phyloP scores from a whole-genome alignment of 1,140 invertebrate species.

The Drosophila miranda region DNA sequence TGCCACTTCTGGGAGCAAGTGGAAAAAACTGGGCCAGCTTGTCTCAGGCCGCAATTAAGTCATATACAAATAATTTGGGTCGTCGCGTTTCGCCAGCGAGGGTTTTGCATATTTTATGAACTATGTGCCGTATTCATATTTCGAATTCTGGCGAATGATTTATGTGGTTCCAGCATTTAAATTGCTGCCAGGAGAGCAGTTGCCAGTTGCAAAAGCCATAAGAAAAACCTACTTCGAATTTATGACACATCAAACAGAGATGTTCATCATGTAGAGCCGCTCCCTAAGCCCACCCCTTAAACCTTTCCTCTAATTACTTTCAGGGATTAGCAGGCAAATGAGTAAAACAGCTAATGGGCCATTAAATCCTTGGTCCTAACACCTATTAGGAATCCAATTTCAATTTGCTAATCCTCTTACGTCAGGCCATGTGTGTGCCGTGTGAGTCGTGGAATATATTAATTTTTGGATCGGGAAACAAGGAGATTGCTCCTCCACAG shows the following conservation, averaged over 20 bases:
- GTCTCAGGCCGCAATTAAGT: conserved; percentile 47
- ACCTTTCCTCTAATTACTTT: conserved; percentile 8
- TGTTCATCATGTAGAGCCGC: not conserved
- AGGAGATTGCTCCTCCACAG: not conserved
- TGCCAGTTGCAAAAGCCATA: too few species aligned
- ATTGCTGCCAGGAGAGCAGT: too few species aligned
- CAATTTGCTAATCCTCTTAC: conserved; percentile 21
- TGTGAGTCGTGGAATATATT: conserved; percentile 15
- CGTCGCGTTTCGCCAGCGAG: too few species aligned
- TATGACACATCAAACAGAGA: too few species aligned
- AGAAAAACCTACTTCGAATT: too few species aligned
- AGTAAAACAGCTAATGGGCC: conserved; percentile 11
- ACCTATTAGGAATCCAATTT: conserved; percentile 23
- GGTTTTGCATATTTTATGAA: too few species aligned
- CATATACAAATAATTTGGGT: conserved; percentile 13
- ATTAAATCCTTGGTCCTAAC: not conserved
- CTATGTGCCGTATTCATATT: too few species aligned
- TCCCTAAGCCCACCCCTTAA: not conserved
- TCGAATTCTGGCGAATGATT: too few species aligned
- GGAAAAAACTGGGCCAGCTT: conserved; percentile 22
- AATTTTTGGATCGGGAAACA: conserved; percentile 18
- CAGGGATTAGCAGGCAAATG: conserved; percentile 18
- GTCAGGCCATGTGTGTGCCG: not conserved
- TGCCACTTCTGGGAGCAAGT: conserved; percentile 1
- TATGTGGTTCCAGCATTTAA: too few species aligned